Percentiles rank a stretch among this genome's conserved stretches.
phyloP scores from a whole-genome alignment of 2,888 invertebrate genomes.

The Cantharis flavilabris region DNA sequence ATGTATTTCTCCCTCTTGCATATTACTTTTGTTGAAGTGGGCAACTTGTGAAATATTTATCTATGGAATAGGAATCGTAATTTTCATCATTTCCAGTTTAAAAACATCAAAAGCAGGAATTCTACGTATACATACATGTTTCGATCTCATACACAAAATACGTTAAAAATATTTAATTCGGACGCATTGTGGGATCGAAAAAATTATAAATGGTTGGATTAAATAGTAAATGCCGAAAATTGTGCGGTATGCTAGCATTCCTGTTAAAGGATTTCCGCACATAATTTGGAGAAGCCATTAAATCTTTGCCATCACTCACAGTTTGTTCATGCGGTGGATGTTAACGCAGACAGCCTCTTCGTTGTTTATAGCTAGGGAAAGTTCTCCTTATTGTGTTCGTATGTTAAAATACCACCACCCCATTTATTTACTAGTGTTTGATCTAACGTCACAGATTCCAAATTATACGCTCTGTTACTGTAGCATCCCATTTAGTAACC shows the following conservation, averaged over 20 bases:
- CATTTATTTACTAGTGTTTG: slow-evolving; percentile 35
- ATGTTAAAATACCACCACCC: slow-evolving; percentile 38
- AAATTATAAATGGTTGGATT: not conserved
- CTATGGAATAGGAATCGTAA: not conserved
- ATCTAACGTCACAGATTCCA: slow-evolving; percentile 41
- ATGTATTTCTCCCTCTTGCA: too few relatives aligned
- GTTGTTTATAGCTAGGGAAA: slow-evolving; percentile 28
- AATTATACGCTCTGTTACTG: slow-evolving; percentile 43
- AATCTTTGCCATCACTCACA: slow-evolving; percentile 24
- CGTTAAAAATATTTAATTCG: too few relatives aligned
- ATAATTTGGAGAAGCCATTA: slow-evolving; percentile 16
- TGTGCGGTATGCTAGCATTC: not conserved
- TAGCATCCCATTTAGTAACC: slow-evolving; percentile 41
- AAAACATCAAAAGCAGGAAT: too few relatives aligned
- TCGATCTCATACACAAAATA: too few relatives aligned
- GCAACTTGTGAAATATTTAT: not conserved
- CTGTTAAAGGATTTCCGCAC: slow-evolving; percentile 10
- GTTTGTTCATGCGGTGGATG: slow-evolving; percentile 20
- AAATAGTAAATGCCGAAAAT: not conserved
- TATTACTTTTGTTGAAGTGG: not conserved
- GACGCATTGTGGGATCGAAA: not conserved
- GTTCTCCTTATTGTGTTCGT: slow-evolving; percentile 38
- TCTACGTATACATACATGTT: too few relatives aligned
- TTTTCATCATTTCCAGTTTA: not conserved
- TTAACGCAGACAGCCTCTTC: slow-evolving; percentile 17